Base-by-base conservation (phyloP, 2,888 invertebrate species). In the Pasiphila rectangulata region DNA sequence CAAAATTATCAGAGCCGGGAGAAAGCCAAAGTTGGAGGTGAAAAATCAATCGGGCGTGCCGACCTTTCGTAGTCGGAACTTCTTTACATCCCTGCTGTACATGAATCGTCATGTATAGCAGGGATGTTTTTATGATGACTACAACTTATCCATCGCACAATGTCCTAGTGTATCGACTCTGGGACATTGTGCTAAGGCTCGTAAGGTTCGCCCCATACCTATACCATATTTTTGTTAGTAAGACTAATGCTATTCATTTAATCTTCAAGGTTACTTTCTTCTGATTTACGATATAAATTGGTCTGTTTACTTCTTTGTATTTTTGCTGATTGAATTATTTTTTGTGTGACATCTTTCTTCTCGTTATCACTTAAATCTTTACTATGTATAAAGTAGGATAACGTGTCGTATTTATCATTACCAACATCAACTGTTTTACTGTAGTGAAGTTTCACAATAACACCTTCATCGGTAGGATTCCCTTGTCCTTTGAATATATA, bases 401-500 rank as follows among this genome's bases (percentile, higher is more conserved):
- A 1, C 0, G 34, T 35, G 1, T 49, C 38, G 1, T 38, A 19
- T 20, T 49, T 30, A 16, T 42, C 21, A 10, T 23, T 13, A 15
- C 12, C 7, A 7, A 23, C 32, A 9, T 25, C 9, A 4, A 29
- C 42, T 4, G 16, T 9, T 0, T 16, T 16, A 27, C 56, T 45
- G 25, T 61, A 71, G 13, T 55, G 25, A 0, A 75, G 25, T 0
- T 59, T 67, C 1, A 79, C 9, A 1, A 74, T 25, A 0, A 67
- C 35, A 0, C 69, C 77, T 53, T 77, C 72, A 1, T 71, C 73
- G 0, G 42, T 27, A 0, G 64, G 57, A 2, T 63, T 47, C 0
- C 67, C 71, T 2, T 54, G 40, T 1, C 61, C 54, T 12, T 63
- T 7, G 16, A 57, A 61, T 0, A 75, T 45, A 40, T 63, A 77